Evolutionary conservation across 2,113 vertebrate genomes (phyloP), one percentile per base, ranked within the genome.

Genomic region (Takifugu flavidus): DNA sequence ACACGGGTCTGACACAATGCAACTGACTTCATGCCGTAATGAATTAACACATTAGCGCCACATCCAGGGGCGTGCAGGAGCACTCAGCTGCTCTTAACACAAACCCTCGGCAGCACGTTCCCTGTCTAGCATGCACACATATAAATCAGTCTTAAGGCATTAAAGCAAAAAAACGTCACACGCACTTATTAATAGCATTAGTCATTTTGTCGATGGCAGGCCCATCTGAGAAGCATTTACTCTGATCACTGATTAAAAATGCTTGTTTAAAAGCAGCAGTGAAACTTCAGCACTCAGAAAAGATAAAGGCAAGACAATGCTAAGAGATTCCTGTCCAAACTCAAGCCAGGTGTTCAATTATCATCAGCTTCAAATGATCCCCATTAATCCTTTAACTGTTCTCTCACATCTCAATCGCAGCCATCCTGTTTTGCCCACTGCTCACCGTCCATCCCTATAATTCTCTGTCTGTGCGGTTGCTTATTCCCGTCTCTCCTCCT

Each of bases 11-110:
- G 86, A 88, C 83, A 88, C 86, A 87, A 85, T 74, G 80, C 75
- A 69, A 80, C 79, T 56, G 77, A 79, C 68, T 80, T 85, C 85
- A 84, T 80, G 81, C 81, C 20, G 79, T 87, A 88, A 89, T 89
- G 85, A 88, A 89, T 89, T 88, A 89, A 86, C 85, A 78, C 81
- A 88, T 88, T 87, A 89, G 86, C 73, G 39, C 77, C 78, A 73
- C 64, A 13, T 78, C 67, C 76, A 79, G 84, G 79, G 85, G 80
- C 79, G 54, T 71, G 74, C 73, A 72, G 72, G 75, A 77, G 74
- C 65, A 74, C 80, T 88, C 86, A 86, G 87, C 87, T 87, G 87
- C 82, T 84, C 82, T 80, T 78, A 86, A 75, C 77, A 65, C 79
- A 74, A 78, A 67, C 54, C 49, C 56, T 52, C 65, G 49, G 60